Evolutionary conservation across 1,140 invertebrate species (phyloP).

Genomic region (Matsumurasca onukii): DNA sequence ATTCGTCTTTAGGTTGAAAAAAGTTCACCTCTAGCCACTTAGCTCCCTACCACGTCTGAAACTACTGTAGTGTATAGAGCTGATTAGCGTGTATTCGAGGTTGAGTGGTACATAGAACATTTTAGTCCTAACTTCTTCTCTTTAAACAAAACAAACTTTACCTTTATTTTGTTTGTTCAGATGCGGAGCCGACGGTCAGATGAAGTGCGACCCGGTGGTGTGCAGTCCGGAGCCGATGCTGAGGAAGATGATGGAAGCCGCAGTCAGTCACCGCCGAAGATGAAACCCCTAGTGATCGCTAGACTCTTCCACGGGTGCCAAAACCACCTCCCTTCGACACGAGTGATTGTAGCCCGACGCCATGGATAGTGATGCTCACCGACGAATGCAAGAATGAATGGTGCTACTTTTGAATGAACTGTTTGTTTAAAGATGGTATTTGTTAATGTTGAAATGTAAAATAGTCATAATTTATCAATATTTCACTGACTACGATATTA

Average conservation of each 20-base stretch:
- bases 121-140: too few relatives aligned
- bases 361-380: too few relatives aligned
- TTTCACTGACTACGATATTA: constrained; percentile 23
- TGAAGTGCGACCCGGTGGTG: constrained; percentile 88
- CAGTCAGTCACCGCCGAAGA: constrained; percentile 69
- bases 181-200: constrained; percentile 85
- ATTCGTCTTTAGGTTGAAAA: too few relatives aligned
- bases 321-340: constrained; percentile 27
- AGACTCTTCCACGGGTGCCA: constrained; percentile 30
- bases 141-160: too few relatives aligned
- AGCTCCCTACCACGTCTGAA: too few relatives aligned
- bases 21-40: too few relatives aligned
- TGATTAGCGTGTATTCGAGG: too few relatives aligned
- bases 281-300: constrained; percentile 51
- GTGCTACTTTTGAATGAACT: constrained; percentile 10
- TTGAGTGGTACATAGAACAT: too few relatives aligned
- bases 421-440: constrained; percentile 20
- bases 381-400: constrained; percentile 26
- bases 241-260: constrained; percentile 81
- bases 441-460: constrained; percentile 12
- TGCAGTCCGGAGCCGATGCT: constrained; percentile 87
- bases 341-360: constrained; percentile 22
- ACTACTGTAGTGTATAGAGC: too few relatives aligned
- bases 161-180: too few relatives aligned
- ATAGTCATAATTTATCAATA: constrained; percentile 20